Percentiles rank a stretch among this genome's conserved stretches.
phyloP scores from a whole-genome alignment of 1,140 invertebrate genomes.

The Pachypeltis micranthus region DNA sequence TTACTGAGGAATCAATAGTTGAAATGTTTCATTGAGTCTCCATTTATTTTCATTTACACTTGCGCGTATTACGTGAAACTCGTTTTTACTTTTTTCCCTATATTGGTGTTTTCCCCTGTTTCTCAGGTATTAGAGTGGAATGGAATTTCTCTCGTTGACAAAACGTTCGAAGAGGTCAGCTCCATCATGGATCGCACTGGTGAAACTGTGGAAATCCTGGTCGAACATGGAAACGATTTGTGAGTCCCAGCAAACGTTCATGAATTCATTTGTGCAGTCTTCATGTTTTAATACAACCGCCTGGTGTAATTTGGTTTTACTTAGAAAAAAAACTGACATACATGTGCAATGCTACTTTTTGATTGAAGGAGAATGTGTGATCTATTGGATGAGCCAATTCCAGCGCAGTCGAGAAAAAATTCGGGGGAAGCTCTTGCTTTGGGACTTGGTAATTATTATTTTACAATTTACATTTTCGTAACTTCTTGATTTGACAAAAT shows the following conservation, averaged over 20 bases:
- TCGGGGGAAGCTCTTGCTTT: conserved; percentile 35
- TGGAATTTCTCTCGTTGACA: conserved; percentile 70
- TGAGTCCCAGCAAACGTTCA: conserved; percentile 33
- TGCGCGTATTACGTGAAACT: too few species aligned
- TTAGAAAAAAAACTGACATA: background rate
- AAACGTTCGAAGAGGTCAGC: conserved; percentile 78
- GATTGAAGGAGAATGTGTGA: conserved; percentile 44
- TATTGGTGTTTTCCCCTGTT: too few species aligned
- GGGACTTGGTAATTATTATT: conserved; percentile 36
- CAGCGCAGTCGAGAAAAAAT: conserved; percentile 33
- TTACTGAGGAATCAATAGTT: too few species aligned
- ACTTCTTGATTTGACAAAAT: too few species aligned
- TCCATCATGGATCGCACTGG: conserved; percentile 69
- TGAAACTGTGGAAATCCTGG: conserved; percentile 68
- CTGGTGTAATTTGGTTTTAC: background rate
- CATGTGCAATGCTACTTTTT: background rate
- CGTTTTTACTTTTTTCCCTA: background rate
- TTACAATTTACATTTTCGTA: too few species aligned
- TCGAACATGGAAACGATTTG: conserved; percentile 63
- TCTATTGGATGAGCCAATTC: conserved; percentile 44
- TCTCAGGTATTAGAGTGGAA: conserved; percentile 64
- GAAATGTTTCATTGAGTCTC: too few species aligned
- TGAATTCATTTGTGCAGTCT: background rate
- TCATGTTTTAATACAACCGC: background rate
- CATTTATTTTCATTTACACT: too few species aligned